A percentile compares a stretch with the other conserved stretches of the same genome.
These are phyloP conservation scores for Sebastolobus alascanus DNA, from an alignment of 2,797 vertebrate genomes.

Conservation along the genomic window DNA sequence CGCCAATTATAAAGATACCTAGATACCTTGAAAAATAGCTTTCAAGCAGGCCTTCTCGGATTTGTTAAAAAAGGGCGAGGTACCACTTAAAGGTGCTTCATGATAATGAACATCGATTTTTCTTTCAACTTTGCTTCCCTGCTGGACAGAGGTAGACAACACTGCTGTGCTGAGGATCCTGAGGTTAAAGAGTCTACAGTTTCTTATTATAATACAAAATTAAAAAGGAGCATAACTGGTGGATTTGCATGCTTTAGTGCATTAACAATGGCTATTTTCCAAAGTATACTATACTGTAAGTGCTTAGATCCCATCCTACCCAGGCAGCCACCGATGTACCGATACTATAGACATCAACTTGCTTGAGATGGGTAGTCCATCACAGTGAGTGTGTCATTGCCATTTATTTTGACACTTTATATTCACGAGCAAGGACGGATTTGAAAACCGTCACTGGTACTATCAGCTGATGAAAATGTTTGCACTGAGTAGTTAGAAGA, in stretches of 20 bases:
- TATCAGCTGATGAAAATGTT: not conserved
- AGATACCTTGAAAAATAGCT: constrained; percentile 43
- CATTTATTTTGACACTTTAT: constrained; percentile 4
- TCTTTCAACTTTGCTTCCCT: constrained; percentile 41
- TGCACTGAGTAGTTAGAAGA: not conserved
- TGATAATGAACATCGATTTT: constrained; percentile 63
- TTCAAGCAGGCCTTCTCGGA: constrained; percentile 19
- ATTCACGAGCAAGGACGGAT: not conserved
- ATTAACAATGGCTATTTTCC: not conserved
- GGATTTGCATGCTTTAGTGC: not conserved
- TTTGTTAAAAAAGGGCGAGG: constrained; percentile 46
- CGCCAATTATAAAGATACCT: constrained; percentile 55
- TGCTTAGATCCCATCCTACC: not conserved
- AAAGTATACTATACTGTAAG: not conserved
- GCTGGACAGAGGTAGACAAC: constrained; percentile 30
- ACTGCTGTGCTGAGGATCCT: constrained; percentile 11
- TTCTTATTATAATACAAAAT: constrained; percentile 14
- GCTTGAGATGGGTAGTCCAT: not conserved
- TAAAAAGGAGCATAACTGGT: not conserved
- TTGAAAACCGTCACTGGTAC: constrained; percentile 9
- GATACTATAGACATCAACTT: not conserved
- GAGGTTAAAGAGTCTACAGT: constrained; percentile 19
- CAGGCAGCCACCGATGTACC: not conserved
- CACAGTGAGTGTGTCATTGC: not conserved
- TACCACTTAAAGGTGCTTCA: constrained; percentile 35